phyloP scores from a whole-genome alignment of 2,888 invertebrate species.

The Drosophila austrosaltans region DNA sequence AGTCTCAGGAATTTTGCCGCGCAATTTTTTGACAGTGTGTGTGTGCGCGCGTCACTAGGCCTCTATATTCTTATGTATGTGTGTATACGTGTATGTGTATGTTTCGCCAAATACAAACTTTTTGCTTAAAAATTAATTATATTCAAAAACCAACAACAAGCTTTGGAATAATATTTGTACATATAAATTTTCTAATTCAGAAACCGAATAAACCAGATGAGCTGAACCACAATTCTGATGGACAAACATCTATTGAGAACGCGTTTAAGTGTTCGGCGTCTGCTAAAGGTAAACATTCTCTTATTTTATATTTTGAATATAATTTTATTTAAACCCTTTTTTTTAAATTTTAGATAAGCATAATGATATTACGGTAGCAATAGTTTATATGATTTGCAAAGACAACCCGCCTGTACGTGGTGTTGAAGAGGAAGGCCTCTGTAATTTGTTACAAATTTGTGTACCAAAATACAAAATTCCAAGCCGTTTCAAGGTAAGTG shows the following conservation, averaged over 20 bases:
- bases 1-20: slow-evolving; percentile 5
- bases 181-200: slow-evolving; percentile 6
- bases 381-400: slow-evolving; percentile 19
- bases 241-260: slow-evolving; percentile 6
- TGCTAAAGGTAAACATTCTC: slow-evolving; percentile 19
- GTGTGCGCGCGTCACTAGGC: slow-evolving; percentile 17
- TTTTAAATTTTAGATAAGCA: slow-evolving; percentile 22
- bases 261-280: slow-evolving; percentile 12
- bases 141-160: not conserved
- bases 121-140: too few relatives aligned
- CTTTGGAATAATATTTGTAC: slow-evolving; percentile 15
- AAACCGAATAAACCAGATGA: slow-evolving; percentile 16
- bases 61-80: slow-evolving; percentile 11
- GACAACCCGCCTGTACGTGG: slow-evolving; percentile 20
- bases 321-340: slow-evolving; percentile 24
- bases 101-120: not conserved
- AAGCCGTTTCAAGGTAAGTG: slow-evolving; percentile 22
- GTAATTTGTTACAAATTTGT: slow-evolving; percentile 23
- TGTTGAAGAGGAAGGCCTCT: slow-evolving; percentile 21
- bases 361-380: slow-evolving; percentile 14
- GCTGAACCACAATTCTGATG: slow-evolving; percentile 15
- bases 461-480: slow-evolving; percentile 20
- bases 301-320: slow-evolving; percentile 24
- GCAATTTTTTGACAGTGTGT: slow-evolving; percentile 13
- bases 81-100: slow-evolving; percentile 7